phyloP scores from a whole-genome alignment of 1,140 invertebrate species.

The Bombus impatiens region DNA sequence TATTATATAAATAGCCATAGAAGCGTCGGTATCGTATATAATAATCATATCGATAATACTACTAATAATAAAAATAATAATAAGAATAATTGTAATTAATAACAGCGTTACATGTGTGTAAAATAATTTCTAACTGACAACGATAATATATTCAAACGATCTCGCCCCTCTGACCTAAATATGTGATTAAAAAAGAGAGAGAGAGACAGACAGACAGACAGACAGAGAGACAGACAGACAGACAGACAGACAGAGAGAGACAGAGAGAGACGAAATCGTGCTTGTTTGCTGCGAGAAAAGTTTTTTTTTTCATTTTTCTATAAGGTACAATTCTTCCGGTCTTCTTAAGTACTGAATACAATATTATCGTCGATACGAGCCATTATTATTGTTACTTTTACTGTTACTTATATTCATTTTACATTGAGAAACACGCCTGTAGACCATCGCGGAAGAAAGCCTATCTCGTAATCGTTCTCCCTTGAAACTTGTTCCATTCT shows the following conservation, averaged over 20 bases:
- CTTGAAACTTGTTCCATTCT: neutral
- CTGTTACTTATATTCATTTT: slow-evolving; percentile 36
- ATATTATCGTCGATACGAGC: slow-evolving; percentile 58
- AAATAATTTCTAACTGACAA: slow-evolving; percentile 18
- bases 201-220: neutral
- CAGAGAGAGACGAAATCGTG: neutral
- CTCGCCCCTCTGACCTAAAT: neutral
- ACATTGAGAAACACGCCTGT: slow-evolving; percentile 19
- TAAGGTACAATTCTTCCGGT: slow-evolving; percentile 22
- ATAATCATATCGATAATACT: slow-evolving; percentile 37
- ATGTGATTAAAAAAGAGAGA: neutral
- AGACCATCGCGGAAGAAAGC: neutral
- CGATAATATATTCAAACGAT: neutral
- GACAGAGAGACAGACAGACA: too few relatives aligned
- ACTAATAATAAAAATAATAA: slow-evolving; percentile 9
- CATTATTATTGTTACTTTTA: slow-evolving; percentile 50
- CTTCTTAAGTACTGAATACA: slow-evolving; percentile 69
- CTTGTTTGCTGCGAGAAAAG: neutral
- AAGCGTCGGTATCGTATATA: neutral
- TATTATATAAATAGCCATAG: slow-evolving; percentile 34
- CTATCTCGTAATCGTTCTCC: neutral
- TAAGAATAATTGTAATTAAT: slow-evolving; percentile 22
- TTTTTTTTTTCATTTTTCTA: neutral
- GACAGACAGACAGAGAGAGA: too few relatives aligned
- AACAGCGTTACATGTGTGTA: slow-evolving; percentile 12